Percentiles rank a stretch among this genome's conserved stretches.
phyloP scores from a whole-genome alignment of 2,888 invertebrate species.

The Stenotaenia linearis region DNA sequence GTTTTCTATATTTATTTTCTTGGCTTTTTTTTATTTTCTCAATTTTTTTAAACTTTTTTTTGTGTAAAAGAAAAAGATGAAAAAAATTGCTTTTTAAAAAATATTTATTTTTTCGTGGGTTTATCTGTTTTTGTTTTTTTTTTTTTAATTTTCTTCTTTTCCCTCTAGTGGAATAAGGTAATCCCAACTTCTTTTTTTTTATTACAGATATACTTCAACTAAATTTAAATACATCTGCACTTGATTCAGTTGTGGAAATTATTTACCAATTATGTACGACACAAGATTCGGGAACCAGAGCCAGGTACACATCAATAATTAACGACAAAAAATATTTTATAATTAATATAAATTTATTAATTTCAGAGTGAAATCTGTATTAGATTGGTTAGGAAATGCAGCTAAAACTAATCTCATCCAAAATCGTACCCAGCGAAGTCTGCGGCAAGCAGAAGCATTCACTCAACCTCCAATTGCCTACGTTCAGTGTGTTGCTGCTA shows the following conservation, averaged over 20 bases:
- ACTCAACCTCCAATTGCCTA: constrained; percentile 31
- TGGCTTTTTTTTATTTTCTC: too few species aligned
- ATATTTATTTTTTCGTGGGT: too few species aligned
- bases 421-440: background rate
- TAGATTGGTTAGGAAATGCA: constrained; percentile 61
- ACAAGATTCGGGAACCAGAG: constrained; percentile 49
- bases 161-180: too few species aligned
- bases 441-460: too few species aligned
- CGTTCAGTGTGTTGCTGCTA: constrained; percentile 70
- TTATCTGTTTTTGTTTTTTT: too few species aligned
- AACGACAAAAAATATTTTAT: background rate
- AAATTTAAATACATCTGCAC: constrained; percentile 34
- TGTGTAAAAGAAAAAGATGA: too few species aligned
- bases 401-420: constrained; percentile 4
- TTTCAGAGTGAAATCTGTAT: constrained; percentile 56
- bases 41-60: too few species aligned
- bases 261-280: constrained; percentile 70
- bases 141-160: too few species aligned
- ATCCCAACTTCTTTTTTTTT: too few species aligned
- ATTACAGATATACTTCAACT: constrained; percentile 4
- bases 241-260: constrained; percentile 68
- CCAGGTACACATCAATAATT: constrained; percentile 40
- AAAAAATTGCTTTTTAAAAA: too few species aligned
- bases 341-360: background rate
- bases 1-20: too few species aligned